Conservation (phyloP, 2,797 vertebrate genomes). For the Pangasius djambal region DNA sequence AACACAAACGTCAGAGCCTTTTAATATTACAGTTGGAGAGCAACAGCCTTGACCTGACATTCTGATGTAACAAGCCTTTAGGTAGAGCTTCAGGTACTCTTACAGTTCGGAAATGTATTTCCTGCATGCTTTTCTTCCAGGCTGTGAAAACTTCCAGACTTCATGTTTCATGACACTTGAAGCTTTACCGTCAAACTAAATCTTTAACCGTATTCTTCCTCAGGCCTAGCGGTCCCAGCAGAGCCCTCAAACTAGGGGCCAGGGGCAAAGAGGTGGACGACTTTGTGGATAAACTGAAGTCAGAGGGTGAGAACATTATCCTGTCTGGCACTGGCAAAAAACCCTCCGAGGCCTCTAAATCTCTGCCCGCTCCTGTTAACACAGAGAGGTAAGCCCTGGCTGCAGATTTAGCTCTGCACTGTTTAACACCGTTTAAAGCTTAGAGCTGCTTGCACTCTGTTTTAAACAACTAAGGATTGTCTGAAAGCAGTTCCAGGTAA, state of each 20-base stretch:
- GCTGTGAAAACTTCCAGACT: not conserved
- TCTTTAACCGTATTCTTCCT: constrained; percentile 11
- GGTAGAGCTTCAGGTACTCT: not conserved
- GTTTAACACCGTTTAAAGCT: not conserved
- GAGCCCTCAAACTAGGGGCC: constrained; percentile 94
- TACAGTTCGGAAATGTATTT: not conserved
- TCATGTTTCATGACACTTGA: not conserved
- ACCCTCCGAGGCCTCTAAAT: constrained; percentile 85
- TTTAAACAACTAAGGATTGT: not conserved
- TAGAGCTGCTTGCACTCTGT: too few relatives aligned
- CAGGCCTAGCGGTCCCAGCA: constrained; percentile 91
- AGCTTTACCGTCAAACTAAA: not conserved
- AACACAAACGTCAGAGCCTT: not conserved
- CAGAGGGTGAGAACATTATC: constrained; percentile 90
- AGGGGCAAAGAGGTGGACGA: constrained; percentile 98
- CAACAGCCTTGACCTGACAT: not conserved
- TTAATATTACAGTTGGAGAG: not conserved
- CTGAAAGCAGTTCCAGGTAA: not conserved
- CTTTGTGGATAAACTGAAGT: constrained; percentile 98
- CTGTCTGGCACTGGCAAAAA: constrained; percentile 83
- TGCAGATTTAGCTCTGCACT: not conserved
- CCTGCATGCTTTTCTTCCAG: not conserved
- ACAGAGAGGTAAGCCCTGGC: constrained; percentile 85
- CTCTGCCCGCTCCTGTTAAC: constrained; percentile 83
- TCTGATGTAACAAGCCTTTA: not conserved